These are phyloP conservation scores for Tragelaphus buxtoni DNA, from an alignment of 2,113 vertebrate genomes.

Conservation along the genomic window DNA sequence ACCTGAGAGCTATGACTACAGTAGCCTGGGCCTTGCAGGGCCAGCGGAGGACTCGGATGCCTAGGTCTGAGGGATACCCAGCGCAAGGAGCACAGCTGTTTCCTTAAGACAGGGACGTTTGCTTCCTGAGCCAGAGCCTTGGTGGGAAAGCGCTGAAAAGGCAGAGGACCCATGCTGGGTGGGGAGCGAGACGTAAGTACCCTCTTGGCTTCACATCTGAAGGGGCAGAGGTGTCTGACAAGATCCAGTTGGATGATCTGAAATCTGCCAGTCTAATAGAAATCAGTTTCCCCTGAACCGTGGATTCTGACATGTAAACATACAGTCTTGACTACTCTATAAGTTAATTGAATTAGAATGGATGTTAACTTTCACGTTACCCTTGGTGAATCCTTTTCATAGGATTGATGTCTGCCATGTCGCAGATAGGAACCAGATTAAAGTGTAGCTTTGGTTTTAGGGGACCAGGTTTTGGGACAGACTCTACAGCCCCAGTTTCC, in stretches of 20 bases:
- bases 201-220: neutral
- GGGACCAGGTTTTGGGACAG: neutral
- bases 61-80: neutral
- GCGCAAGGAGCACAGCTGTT: neutral
- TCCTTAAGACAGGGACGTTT: neutral
- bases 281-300: neutral
- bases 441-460: neutral
- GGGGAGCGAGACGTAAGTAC: too few species aligned
- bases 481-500: neutral
- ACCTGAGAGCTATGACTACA: neutral
- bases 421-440: neutral
- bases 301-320: neutral
- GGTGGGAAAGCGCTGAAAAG: neutral
- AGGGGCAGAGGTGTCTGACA: neutral
- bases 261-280: neutral
- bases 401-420: neutral
- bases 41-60: rapidly evolving
- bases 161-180: neutral
- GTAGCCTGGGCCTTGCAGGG: neutral
- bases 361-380: neutral
- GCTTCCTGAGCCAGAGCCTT: neutral
- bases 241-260: neutral
- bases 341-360: neutral
- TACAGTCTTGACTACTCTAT: neutral
- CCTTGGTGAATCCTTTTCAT: neutral